A percentile compares a stretch with the other conserved stretches of the same genome.
Conservation (phyloP, 2,797 vertebrate species). For the Manis javanica region DNA sequence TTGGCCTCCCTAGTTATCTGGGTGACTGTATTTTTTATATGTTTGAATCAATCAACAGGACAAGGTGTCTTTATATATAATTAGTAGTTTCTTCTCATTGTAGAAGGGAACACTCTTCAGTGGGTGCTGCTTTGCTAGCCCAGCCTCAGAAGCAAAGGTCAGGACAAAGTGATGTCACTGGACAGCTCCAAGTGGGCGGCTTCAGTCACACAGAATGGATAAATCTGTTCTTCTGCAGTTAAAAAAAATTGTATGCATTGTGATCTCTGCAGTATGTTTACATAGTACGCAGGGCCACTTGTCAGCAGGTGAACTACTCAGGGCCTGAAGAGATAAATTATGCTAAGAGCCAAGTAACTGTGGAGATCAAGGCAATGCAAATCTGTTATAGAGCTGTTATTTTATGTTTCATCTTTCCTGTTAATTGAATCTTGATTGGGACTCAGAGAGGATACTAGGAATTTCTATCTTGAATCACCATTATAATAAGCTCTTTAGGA, state of each 20-base stretch:
- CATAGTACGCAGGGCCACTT: background rate
- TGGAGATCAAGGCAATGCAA: background rate
- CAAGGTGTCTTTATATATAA: slow-evolving; percentile 5
- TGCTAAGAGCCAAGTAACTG: background rate
- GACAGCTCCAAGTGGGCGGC: background rate
- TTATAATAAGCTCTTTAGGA: background rate
- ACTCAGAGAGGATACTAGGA: background rate
- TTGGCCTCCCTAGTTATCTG: slow-evolving; percentile 36
- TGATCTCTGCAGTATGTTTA: background rate
- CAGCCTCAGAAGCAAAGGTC: background rate
- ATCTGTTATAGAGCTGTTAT: background rate
- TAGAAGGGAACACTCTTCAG: background rate
- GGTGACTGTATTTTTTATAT: slow-evolving; percentile 52
- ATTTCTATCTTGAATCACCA: background rate
- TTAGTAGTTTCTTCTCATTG: background rate
- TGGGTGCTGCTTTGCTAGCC: background rate
- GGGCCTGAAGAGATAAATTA: background rate
- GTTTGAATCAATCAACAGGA: slow-evolving; percentile 43
- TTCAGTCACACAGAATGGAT: background rate
- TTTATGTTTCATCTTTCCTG: background rate
- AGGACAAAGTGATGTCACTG: background rate
- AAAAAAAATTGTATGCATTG: background rate
- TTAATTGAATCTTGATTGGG: slow-evolving; percentile 17
- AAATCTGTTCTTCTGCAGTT: background rate
- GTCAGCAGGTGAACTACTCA: background rate